A percentile compares a stretch with the other conserved stretches of the same genome.
Conservation (phyloP, 1,140 invertebrate species). For the Mizuhopecten yessoensis region DNA sequence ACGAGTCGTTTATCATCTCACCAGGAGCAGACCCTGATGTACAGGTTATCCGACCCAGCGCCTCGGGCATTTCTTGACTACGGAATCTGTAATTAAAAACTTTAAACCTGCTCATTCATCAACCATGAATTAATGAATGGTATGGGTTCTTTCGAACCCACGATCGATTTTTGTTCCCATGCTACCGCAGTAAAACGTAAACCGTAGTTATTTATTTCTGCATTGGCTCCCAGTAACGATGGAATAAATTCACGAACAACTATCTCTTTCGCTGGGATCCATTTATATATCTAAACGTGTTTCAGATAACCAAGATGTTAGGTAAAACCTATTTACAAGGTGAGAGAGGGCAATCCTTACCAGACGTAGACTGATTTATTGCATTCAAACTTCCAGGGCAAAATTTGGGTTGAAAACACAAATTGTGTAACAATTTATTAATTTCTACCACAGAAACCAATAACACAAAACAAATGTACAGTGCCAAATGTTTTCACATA, state of each 20-base stretch:
- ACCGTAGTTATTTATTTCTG: background rate
- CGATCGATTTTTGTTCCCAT: background rate
- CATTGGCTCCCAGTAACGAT: background rate
- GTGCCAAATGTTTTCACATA: no score
- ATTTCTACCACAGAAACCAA: background rate
- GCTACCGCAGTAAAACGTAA: conserved; percentile 1
- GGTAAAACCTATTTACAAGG: background rate
- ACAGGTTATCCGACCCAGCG: conserved; percentile 12
- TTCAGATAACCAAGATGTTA: background rate
- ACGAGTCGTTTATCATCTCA: background rate
- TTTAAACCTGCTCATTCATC: conserved; percentile 34
- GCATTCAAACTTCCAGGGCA: background rate
- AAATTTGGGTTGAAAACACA: background rate
- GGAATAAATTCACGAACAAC: conserved; percentile 14
- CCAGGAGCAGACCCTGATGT: background rate
- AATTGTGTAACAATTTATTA: background rate
- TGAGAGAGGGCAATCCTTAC: background rate
- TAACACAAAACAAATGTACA: background rate
- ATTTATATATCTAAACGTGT: conserved; percentile 16
- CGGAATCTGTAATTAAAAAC: conserved; percentile 28
- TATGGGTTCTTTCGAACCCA: conserved; percentile 1
- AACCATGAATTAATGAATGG: conserved; percentile 6
- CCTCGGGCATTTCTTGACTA: conserved; percentile 31
- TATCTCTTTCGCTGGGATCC: background rate
- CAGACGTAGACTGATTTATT: background rate